Percentiles rank a stretch among this genome's conserved stretches.
These are phyloP conservation scores for Aplysina aerophoba DNA, from an alignment of 37 sponge, comb jelly and placozoan species.

Conservation along the genomic window DNA sequence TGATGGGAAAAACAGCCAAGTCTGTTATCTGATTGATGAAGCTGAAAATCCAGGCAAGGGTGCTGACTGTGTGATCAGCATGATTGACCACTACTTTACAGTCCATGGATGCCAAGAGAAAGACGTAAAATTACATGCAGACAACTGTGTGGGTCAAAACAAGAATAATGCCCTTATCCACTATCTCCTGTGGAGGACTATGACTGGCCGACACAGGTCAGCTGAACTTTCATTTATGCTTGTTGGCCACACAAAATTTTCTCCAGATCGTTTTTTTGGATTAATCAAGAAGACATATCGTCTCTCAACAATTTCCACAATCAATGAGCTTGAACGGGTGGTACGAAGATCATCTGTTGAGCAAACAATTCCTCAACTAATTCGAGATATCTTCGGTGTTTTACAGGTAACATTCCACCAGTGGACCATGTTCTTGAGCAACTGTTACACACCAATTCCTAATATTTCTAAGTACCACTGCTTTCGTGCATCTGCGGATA, in stretches of 20 bases:
- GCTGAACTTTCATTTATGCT: conserved; percentile 13
- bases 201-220: background rate
- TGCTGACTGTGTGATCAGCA: conserved; percentile 38
- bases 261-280: conserved; percentile 26
- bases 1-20: conserved; percentile 21
- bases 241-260: conserved; percentile 35
- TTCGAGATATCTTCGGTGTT: conserved; percentile 16
- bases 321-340: background rate
- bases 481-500: background rate
- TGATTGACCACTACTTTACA: conserved; percentile 43
- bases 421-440: conserved; percentile 25
- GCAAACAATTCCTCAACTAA: background rate
- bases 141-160: conserved; percentile 63
- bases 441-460: conserved; percentile 1
- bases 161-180: conserved; percentile 52
- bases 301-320: background rate
- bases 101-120: conserved; percentile 4
- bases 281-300: background rate
- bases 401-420: no score
- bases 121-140: conserved; percentile 45
- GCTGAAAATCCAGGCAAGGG: conserved; percentile 41
- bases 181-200: conserved; percentile 48
- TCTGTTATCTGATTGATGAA: conserved; percentile 50
- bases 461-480: conserved; percentile 25
- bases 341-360: background rate